phyloP scores from a whole-genome alignment of 1,140 invertebrate genomes.

The Anastrepha ludens region DNA sequence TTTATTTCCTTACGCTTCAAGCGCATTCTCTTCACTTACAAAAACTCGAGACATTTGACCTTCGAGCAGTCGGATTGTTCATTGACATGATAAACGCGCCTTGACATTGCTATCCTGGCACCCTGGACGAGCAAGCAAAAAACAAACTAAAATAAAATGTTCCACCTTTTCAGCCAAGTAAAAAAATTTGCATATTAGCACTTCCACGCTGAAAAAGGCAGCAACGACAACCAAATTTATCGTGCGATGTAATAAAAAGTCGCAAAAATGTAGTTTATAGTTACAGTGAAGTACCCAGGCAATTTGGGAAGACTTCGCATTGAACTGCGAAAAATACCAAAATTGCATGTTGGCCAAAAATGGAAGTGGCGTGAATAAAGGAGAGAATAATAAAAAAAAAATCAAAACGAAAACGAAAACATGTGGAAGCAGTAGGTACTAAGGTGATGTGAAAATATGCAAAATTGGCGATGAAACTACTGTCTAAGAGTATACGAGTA shows the following conservation, averaged over 20 bases:
- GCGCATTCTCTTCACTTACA: background rate
- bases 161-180: conserved; percentile 25
- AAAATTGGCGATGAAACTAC: background rate
- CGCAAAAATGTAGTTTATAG: conserved; percentile 33
- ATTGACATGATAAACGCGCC: conserved; percentile 47
- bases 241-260: conserved; percentile 19
- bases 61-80: conserved; percentile 21
- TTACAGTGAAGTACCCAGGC: background rate
- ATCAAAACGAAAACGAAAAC: conserved; percentile 40
- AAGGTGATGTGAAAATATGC: conserved; percentile 43
- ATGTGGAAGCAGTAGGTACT: background rate
- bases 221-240: background rate
- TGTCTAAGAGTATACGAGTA: no score
- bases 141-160: background rate
- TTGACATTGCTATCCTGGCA: conserved; percentile 20
- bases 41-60: conserved; percentile 29
- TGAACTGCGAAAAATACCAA: conserved; percentile 49
- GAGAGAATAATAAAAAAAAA: background rate
- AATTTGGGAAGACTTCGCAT: conserved; percentile 31
- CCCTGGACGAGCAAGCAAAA: background rate
- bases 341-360: conserved; percentile 37
- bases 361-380: conserved; percentile 47
- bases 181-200: conserved; percentile 46
- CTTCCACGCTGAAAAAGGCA: conserved; percentile 30
- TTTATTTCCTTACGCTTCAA: background rate